Base-by-base conservation (phyloP, 2,797 vertebrate species). In the Macroramphosus scolopax region DNA sequence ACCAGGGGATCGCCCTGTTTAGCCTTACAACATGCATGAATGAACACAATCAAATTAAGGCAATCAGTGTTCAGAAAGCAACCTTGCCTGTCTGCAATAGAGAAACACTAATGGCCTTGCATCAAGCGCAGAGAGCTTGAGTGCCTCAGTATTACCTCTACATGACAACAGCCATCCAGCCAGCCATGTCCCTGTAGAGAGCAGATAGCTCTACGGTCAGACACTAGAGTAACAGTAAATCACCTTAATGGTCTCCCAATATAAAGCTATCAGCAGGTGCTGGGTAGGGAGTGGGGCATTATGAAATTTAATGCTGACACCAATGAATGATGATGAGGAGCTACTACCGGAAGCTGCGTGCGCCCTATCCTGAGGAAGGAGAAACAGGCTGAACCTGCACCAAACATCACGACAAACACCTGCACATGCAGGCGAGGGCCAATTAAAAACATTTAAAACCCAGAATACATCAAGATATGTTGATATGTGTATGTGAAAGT, bases 401-500 rank as follows among this genome's bases (percentile, higher is more conserved):
- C 14, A 17, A 20, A 31, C 35, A 39, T 9, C 5, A 22, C n/a
- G n/a, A n/a, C n/a, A 22, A 22, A 22, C 20, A 3, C 17, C 2
- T 5, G 22, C n/a, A 35, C 33, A 35, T 12, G n/a, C n/a, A n/a
- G n/a, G n/a, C n/a, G n/a, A n/a, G n/a, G 7, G 62, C 63, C 77
- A 63, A 53, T 69, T 55, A 1, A 41, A 56, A 47, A 28, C 31
- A 55, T 42, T 2, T 11, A 17, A 31, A 43, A 41, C 46, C 2
- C 56, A 35, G 65, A 81, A 75, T 29, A 18, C 74, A 71, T 77
- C 75, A 72, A 82, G 78, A 72, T 80, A 77, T 76, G 77, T 66
- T 34, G 41, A 78, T 79, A 77, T 88, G 87, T 88, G 46, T 87
- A 87, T 88, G 87, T 88, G 88, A 91, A 83, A 72, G 87, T 94